Percentiles rank a stretch among this genome's conserved stretches.
Conservation (phyloP, 2,113 vertebrate genomes). For the Ceyx margarethae region DNA sequence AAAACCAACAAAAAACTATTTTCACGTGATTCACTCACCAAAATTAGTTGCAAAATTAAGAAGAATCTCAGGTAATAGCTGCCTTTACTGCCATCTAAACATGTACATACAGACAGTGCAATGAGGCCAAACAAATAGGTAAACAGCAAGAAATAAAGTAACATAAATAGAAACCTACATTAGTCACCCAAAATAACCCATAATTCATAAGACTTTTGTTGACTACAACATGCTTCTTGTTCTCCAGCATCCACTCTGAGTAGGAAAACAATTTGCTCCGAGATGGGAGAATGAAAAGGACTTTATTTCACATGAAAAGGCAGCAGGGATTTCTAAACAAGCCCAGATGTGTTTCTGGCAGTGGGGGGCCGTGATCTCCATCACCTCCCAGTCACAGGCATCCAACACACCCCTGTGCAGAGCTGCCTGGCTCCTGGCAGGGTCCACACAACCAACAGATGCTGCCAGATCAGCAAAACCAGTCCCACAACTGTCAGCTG, state of each 20-base stretch:
- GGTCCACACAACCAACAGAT: neutral
- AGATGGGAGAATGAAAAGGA: constrained; percentile 31
- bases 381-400: neutral
- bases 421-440: neutral
- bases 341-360: constrained; percentile 18
- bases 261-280: constrained; percentile 20
- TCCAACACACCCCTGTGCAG: neutral
- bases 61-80: neutral
- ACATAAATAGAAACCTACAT: neutral
- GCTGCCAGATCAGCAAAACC: neutral
- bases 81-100: neutral
- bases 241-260: neutral
- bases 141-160: neutral
- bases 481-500: neutral
- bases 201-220: neutral
- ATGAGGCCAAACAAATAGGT: neutral
- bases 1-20: neutral
- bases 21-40: neutral
- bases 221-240: constrained; percentile 1
- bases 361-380: neutral
- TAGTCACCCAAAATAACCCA: neutral
- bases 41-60: neutral
- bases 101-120: neutral
- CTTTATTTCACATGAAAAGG: constrained; percentile 26
- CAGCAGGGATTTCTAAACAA: constrained; percentile 20